Evolutionary conservation across 2,888 invertebrate genomes (phyloP).

Genomic region (Globia sparganii): DNA sequence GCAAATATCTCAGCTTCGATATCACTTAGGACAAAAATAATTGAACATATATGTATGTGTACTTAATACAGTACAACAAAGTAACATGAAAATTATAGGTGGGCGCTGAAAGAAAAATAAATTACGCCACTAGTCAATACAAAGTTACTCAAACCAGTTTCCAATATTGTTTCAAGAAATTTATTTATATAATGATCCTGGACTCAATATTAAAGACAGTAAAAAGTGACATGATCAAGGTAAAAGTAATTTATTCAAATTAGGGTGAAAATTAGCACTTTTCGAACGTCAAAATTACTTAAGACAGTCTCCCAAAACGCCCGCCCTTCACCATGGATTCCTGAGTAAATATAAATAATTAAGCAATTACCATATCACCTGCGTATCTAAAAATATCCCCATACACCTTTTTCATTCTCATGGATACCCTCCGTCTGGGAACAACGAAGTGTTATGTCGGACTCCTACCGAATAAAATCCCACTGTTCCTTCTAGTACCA

Average conservation of each 20-base stretch:
- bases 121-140: background rate
- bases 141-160: background rate
- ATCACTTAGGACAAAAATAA: background rate
- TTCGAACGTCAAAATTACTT: background rate
- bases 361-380: background rate
- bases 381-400: background rate
- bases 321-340: background rate
- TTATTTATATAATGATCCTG: background rate
- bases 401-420: too few species aligned
- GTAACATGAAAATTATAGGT: background rate
- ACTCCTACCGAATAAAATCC: too few species aligned
- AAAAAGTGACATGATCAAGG: background rate
- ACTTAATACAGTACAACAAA: background rate
- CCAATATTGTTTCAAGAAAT: background rate
- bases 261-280: background rate
- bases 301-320: background rate
- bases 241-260: background rate
- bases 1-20: background rate
- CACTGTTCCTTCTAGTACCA: too few species aligned
- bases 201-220: background rate
- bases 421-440: too few species aligned
- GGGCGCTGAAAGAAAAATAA: background rate
- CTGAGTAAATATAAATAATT: background rate
- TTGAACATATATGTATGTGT: background rate
- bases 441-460: too few species aligned